Base-by-base conservation (phyloP, 1,140 invertebrate species). In the Musca vetustissima region DNA sequence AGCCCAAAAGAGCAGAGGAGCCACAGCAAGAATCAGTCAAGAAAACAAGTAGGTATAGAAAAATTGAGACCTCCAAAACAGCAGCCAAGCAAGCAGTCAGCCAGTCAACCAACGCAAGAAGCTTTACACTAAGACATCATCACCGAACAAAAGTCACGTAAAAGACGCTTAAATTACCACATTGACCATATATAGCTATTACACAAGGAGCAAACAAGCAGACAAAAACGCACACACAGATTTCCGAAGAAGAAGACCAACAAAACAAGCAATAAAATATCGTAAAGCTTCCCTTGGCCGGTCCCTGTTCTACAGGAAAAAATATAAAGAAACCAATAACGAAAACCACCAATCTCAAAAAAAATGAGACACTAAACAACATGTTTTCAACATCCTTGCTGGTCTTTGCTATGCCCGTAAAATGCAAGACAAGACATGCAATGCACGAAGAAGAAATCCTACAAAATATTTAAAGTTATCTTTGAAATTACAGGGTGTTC, bases 91-190 rank as follows among this genome's bases (percentile, higher is more conserved):
- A n/a, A n/a, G 17, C n/a, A n/a, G n/a, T n/a, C 15, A n/a, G 48
- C 48, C n/a, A n/a, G n/a, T n/a, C n/a, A n/a, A n/a, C 48, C 49
- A 52, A 19, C 9, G 49, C 7, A 9, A 19, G 21, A 52, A 52
- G 49, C 49, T 52, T 52, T 52, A 32, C 24, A 25, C 13, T 7
- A 28, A 32, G 15, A 53, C 19, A 53, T 13, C 19, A 53, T 22
- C 17, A 32, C 25, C 15, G 24, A 13, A 43, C 57, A 61, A 61
- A 61, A 61, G 57, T 61, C 57, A 61, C 57, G 57, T 61, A 61
- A 61, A 61, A 61, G 57, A 43, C 28, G 32, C 28, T 61, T 17
- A 21, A 19, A 61, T 61, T 61, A 61, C 28, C 57, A 36, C 57
- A 19, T 21, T 61, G 57, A 61, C 57, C 57, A 61, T 61, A 43